phyloP scores from a whole-genome alignment of 2,888 invertebrate species.

The Netelia virgata region DNA sequence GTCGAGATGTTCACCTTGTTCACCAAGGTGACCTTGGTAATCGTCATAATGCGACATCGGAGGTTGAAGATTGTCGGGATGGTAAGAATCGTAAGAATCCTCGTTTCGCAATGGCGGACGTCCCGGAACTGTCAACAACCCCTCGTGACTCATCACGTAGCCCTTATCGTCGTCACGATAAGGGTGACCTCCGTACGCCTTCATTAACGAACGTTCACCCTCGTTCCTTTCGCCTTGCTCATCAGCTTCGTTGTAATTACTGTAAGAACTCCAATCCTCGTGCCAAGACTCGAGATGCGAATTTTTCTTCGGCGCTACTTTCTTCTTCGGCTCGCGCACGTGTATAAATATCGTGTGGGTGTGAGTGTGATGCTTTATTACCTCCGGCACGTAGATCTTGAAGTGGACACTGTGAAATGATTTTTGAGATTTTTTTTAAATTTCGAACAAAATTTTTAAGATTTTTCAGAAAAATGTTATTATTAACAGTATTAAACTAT shows the following conservation, averaged over 20 bases:
- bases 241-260: slow-evolving; percentile 84
- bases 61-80: slow-evolving; percentile 68
- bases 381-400: slow-evolving; percentile 87
- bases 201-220: slow-evolving; percentile 28
- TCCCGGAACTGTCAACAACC: not conserved
- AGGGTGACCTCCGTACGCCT: not conserved
- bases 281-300: slow-evolving; percentile 85
- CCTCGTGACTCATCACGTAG: slow-evolving; percentile 54
- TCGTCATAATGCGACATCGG: slow-evolving; percentile 61
- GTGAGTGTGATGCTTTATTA: slow-evolving; percentile 87
- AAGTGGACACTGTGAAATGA: slow-evolving; percentile 86
- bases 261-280: slow-evolving; percentile 79
- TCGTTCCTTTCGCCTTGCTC: slow-evolving; percentile 50
- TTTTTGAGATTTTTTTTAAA: not conserved
- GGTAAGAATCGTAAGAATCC: slow-evolving; percentile 54
- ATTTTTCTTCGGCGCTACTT: slow-evolving; percentile 70
- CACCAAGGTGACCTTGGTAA: slow-evolving; percentile 27
- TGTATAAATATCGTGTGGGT: slow-evolving; percentile 88
- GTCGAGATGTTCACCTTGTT: slow-evolving; percentile 37
- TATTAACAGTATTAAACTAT: too few species aligned
- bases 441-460: not conserved
- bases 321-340: slow-evolving; percentile 82
- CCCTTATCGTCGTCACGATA: slow-evolving; percentile 32
- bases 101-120: not conserved
- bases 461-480: not conserved